Evolutionary conservation across 2,113 vertebrate species (phyloP).

Genomic region (Mastomys natalensis): DNA sequence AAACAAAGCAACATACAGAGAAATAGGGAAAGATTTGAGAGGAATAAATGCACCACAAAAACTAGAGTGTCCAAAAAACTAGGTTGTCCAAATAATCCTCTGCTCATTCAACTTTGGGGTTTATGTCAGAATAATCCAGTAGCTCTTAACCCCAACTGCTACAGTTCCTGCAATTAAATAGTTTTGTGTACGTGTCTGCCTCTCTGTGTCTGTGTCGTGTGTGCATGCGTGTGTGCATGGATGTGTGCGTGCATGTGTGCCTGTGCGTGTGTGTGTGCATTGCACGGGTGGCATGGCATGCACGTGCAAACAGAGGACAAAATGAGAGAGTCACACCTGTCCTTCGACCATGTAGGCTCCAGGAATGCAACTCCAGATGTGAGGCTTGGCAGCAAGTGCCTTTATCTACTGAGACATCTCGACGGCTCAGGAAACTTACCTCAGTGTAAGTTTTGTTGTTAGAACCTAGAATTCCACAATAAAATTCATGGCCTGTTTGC

Average conservation of each 20-base stretch:
- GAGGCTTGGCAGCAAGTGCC: background rate
- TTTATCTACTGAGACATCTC: background rate
- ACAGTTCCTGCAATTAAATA: background rate
- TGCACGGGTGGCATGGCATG: background rate
- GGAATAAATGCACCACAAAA: conserved; percentile 8
- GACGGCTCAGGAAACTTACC: background rate
- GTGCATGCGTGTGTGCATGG: no score
- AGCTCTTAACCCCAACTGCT: background rate
- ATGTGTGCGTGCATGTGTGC: background rate
- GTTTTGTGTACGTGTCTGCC: background rate
- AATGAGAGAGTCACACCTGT: background rate
- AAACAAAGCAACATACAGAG: background rate
- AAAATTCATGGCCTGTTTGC: background rate
- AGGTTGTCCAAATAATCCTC: background rate
- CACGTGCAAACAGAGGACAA: background rate
- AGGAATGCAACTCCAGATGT: background rate
- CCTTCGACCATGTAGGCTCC: background rate
- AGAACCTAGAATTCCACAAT: conserved; percentile 38
- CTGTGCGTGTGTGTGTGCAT: no score
- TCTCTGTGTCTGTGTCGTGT: no score
- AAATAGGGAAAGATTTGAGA: background rate
- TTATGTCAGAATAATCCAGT: conserved; percentile 29
- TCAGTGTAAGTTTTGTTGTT: conserved; percentile 10
- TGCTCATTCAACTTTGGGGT: background rate
- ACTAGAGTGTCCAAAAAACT: background rate